Conservation (phyloP, 2,113 vertebrate genomes). For the Ailuropoda melanoleuca region DNA sequence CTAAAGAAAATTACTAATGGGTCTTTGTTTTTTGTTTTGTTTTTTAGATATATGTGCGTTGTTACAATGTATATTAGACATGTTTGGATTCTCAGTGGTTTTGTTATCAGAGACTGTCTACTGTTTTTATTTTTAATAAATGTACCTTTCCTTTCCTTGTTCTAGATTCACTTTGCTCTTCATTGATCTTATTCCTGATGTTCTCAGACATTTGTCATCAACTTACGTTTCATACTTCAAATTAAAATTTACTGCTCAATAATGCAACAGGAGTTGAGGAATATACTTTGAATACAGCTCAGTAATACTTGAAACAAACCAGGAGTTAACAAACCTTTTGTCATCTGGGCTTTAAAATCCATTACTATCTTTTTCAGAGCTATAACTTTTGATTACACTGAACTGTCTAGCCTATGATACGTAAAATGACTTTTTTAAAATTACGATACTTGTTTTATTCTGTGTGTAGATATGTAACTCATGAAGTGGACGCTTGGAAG, state of each 20-base stretch:
- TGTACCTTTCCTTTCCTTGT: conserved; percentile 48
- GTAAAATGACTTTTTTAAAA: conserved; percentile 61
- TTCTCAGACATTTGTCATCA: neutral
- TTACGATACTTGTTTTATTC: conserved; percentile 43
- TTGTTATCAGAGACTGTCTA: conserved; percentile 46
- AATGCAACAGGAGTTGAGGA: neutral
- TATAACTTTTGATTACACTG: conserved; percentile 62
- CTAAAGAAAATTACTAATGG: conserved; percentile 12
- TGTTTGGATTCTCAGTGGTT: conserved; percentile 30
- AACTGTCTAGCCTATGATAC: conserved; percentile 57
- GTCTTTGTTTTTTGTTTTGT: conserved; percentile 48
- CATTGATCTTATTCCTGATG: neutral
- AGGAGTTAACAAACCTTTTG: conserved; percentile 56
- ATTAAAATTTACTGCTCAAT: neutral
- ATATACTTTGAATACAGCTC: neutral
- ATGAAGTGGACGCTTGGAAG: neutral
- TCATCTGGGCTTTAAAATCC: conserved; percentile 39
- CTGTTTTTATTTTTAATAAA: conserved; percentile 77
- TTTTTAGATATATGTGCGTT: conserved; percentile 22
- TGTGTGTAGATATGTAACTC: conserved; percentile 38
- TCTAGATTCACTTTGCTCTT: conserved; percentile 57
- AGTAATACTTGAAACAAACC: conserved; percentile 26
- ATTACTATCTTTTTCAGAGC: conserved; percentile 55
- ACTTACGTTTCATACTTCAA: neutral
- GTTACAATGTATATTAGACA: conserved; percentile 54